Base-by-base conservation (phyloP, 1,140 invertebrate genomes). In the Archivesica marissinica region DNA sequence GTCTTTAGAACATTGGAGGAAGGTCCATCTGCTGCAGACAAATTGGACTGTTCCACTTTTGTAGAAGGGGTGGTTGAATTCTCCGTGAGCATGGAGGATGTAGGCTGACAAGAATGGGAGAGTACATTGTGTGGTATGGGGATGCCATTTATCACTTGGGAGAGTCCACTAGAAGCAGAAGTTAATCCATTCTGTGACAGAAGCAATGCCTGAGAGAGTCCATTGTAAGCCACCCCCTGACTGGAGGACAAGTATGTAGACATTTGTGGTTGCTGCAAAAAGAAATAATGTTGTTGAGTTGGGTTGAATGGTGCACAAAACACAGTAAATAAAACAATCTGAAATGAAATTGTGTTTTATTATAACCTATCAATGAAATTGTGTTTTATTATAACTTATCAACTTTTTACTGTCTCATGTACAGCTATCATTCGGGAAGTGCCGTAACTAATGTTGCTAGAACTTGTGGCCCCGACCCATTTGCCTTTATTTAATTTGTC, bases 241-340 rank as follows among this genome's bases (percentile, higher is more conserved):
- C 59, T 64, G 3, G 59, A 64, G 33, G 59, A 15, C 9, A 35
- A 13, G 25, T 25, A 25, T 7, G 33, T 30, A 4, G 59, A 64
- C 59, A 64, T 64, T 20, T 64, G 59, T 35, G 25, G 59, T 64
- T 64, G 59, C 59, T 64, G 59, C 15, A 64, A 35, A 64, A 15
- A 13, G 15, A 64, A 35, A 59, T 30, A 59, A 59, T 28, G 33
- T 47, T 47, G 17, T 47, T n/a, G n/a, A n/a, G n/a, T n/a, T n/a
- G n/a, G n/a, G n/a, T n/a, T n/a, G n/a, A n/a, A n/a, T n/a, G n/a
- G n/a, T n/a, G n/a, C n/a, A n/a, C n/a, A n/a, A n/a, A n/a, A n/a
- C n/a, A n/a, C n/a, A n/a, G n/a, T n/a, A n/a, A n/a, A n/a, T n/a
- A n/a, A n/a, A n/a, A n/a, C n/a, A n/a, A n/a, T n/a, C n/a, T n/a